A percentile compares a stretch with the other conserved stretches of the same genome.
phyloP scores from a whole-genome alignment of 2,797 vertebrate genomes.

The Sparus aurata region DNA sequence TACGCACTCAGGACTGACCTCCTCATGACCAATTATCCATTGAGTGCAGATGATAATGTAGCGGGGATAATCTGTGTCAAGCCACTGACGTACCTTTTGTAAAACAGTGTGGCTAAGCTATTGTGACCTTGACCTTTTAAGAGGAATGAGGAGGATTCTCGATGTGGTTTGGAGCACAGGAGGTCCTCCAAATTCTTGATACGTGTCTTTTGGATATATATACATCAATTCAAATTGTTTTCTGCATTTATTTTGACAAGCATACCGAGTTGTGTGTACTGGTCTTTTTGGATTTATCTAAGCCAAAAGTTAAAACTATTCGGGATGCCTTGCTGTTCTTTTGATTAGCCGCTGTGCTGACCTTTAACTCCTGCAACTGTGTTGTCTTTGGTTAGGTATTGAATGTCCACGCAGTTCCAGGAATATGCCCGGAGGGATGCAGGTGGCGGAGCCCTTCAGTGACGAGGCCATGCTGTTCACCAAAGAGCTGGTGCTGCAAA shows the following conservation, averaged over 20 bases:
- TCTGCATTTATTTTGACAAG: background rate
- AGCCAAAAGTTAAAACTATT: background rate
- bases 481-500: conserved; percentile 96
- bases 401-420: conserved; percentile 96
- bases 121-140: conserved; percentile 49
- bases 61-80: conserved; percentile 28
- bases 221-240: background rate
- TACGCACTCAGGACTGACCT: conserved; percentile 15
- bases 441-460: conserved; percentile 97
- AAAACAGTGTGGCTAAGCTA: conserved; percentile 1
- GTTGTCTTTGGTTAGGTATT: conserved; percentile 87
- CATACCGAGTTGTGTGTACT: background rate
- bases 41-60: conserved; percentile 18
- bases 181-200: background rate
- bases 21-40: conserved; percentile 42
- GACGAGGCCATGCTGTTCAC: conserved; percentile 95
- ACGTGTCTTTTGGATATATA: background rate
- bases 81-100: conserved; percentile 12
- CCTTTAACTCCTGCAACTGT: conserved; percentile 31
- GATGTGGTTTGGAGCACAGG: background rate
- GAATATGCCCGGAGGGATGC: conserved; percentile 89
- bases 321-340: background rate
- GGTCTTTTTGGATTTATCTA: background rate
- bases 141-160: conserved; percentile 22
- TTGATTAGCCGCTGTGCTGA: conserved; percentile 41